Evolutionary conservation across 2,888 invertebrate species (phyloP), one percentile per base, ranked within the genome.

Genomic region (Idaea dimidiata): DNA sequence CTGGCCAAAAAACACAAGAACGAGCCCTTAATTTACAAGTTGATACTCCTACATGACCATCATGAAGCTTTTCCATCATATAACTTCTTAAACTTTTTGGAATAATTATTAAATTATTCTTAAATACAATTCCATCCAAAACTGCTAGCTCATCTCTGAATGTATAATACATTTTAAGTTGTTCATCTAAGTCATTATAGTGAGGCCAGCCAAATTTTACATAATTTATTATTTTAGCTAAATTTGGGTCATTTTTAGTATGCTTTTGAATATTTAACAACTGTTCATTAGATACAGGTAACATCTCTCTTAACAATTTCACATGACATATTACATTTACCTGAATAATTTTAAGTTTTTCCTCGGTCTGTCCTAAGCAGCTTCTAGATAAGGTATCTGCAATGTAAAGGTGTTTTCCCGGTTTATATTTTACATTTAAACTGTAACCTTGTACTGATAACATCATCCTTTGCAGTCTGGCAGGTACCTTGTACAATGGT

Each of bases 71-170:
- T 57, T 61, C 24, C 32, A 60, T 24, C 62, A 65, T 54, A 4
- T 62, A 32, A 0, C 0, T n/a, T 59, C 32, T 64, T 7, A 61
- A 7, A 1, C 31, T 60, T 8, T 59, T 43, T 18, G 64, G 64
- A 43, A 63, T 60, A 0, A 67, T 54, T 31, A 67, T 60, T 54
- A 62, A 17, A 31, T 57, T 65, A 60, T 58, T 61, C 65, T 66
- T 64, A 14, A 64, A 61, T 10, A 63, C 16, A 18, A 65, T 62
- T 6, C 63, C 63, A 64, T 67, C 56, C n/a, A 64, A 32, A 17
- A 54, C 16, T 54, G 54, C 7, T 16, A 54, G 54, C 7, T 67
- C 67, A 57, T 65, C 65, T 58, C 59, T 62, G 43, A 63, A 64
- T 1, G 59, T 61, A 60, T 54, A 59, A 33, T 54, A 64, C 3